phyloP scores from a whole-genome alignment of 2,113 vertebrate species.

The Prunella himalayana region DNA sequence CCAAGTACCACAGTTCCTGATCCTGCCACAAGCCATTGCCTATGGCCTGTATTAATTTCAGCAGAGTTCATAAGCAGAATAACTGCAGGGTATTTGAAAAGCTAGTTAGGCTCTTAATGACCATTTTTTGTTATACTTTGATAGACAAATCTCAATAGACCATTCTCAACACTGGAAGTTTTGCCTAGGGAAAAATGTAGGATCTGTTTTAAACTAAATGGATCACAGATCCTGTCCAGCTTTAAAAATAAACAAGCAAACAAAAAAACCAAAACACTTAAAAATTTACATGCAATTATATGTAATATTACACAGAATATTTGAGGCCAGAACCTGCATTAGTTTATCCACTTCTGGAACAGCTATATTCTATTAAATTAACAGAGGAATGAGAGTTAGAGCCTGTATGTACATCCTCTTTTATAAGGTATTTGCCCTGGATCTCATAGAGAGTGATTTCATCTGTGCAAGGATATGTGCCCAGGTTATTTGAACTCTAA shows the following conservation, averaged over 20 bases:
- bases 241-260: not conserved
- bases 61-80: slow-evolving; percentile 23
- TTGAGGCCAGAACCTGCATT: not conserved
- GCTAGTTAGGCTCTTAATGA: not conserved
- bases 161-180: not conserved
- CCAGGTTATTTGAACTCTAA: not conserved
- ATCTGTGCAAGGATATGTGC: not conserved
- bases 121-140: not conserved
- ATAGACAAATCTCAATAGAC: not conserved
- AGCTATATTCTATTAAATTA: slow-evolving; percentile 4
- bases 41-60: slow-evolving; percentile 27
- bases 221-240: not conserved
- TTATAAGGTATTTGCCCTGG: not conserved
- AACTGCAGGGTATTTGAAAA: slow-evolving; percentile 43
- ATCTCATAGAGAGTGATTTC: not conserved
- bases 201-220: not conserved
- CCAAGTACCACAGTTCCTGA: not conserved
- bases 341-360: not conserved
- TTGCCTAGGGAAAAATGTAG: not conserved
- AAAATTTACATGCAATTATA: not conserved
- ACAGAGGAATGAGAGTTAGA: not conserved
- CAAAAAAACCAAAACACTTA: not conserved
- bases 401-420: not conserved
- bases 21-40: slow-evolving; percentile 20
- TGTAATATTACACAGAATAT: not conserved